Conservation (phyloP, 1,140 invertebrate genomes). For the Drosophila orena region DNA sequence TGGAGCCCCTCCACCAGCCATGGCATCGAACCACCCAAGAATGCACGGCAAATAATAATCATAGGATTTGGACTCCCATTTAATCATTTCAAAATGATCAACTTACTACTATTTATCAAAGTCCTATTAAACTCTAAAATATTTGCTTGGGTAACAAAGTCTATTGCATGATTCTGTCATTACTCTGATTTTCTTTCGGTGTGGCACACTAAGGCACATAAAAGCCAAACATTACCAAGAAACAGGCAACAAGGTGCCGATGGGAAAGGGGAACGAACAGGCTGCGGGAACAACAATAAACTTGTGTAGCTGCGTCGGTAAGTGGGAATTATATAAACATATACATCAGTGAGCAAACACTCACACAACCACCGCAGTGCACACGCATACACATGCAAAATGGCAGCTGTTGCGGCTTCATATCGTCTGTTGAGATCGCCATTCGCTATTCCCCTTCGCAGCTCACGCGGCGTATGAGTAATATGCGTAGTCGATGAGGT, state of each 20-base stretch:
- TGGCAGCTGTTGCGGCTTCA: constrained; percentile 57
- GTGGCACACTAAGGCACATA: constrained; percentile 34
- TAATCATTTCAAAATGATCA: neutral
- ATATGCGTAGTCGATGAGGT: constrained; percentile 35
- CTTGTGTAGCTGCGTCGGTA: constrained; percentile 66
- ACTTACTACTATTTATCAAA: neutral
- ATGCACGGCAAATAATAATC: constrained; percentile 3
- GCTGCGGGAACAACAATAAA: constrained; percentile 56
- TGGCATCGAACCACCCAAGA: constrained; percentile 10
- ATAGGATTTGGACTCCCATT: neutral
- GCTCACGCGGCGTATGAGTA: constrained; percentile 41
- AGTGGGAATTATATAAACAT: constrained; percentile 82
- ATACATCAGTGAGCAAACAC: constrained; percentile 66
- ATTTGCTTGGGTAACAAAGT: too few relatives aligned
- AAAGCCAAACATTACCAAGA: constrained; percentile 71
- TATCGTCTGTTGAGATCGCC: constrained; percentile 42
- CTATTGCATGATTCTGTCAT: too few relatives aligned
- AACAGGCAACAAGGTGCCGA: constrained; percentile 31
- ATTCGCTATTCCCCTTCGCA: constrained; percentile 2
- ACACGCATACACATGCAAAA: constrained; percentile 13
- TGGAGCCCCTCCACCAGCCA: constrained; percentile 6
- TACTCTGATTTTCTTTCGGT: neutral
- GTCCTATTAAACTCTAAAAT: too few relatives aligned
- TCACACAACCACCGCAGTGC: neutral
- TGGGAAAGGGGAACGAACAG: constrained; percentile 6